phyloP scores from a whole-genome alignment of 2,113 vertebrate species.

The Theropithecus gelada region DNA sequence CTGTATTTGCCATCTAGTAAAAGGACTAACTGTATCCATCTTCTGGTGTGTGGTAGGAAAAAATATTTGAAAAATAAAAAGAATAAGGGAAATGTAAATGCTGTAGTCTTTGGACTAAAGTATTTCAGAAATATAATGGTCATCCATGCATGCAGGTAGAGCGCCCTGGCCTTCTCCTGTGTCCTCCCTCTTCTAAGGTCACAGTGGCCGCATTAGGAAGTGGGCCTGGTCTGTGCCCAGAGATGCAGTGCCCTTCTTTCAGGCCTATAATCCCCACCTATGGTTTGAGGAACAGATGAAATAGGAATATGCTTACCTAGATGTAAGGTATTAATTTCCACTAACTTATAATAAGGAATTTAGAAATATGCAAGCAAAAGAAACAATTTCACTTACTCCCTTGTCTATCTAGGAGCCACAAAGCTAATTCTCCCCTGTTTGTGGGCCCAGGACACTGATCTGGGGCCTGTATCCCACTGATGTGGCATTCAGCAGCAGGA shows the following conservation, averaged over 20 bases:
- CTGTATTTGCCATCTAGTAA: neutral
- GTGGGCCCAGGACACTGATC: neutral
- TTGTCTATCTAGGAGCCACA: neutral
- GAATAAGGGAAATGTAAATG: slow-evolving; percentile 30
- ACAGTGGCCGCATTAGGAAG: neutral
- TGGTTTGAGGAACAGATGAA: neutral
- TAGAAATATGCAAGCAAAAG: neutral
- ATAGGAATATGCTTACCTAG: neutral
- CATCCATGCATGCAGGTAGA: neutral
- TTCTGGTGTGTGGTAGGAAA: neutral
- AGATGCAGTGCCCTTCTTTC: neutral
- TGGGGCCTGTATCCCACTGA: neutral
- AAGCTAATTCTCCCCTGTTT: neutral
- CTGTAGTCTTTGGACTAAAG: neutral
- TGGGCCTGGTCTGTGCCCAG: neutral
- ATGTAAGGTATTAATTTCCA: neutral
- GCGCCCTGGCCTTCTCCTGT: neutral
- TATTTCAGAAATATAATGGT: slow-evolving; percentile 8
- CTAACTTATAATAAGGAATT: neutral
- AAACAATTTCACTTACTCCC: neutral
- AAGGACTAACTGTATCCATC: neutral
- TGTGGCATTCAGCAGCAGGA: neutral
- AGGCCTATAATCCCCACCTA: neutral
- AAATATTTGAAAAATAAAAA: neutral
- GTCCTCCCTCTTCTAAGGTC: neutral